Evolutionary conservation across 2,113 vertebrate species (phyloP), one percentile per base, ranked within the genome.

Genomic region (Uropsilus gracilis): DNA sequence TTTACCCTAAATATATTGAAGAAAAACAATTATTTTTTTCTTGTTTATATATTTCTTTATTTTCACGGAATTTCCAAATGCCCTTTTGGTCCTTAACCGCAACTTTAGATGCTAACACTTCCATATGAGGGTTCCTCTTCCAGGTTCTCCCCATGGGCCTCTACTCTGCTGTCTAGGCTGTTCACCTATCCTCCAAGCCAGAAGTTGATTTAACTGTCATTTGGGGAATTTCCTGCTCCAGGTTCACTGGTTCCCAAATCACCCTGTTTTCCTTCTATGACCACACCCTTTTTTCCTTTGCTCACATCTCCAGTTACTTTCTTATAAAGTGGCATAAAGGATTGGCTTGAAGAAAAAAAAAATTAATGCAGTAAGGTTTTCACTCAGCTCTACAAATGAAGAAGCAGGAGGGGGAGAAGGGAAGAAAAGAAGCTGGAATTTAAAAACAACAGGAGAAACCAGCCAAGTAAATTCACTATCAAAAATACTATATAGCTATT

Each of bases 1-100:
- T 71, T 68, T 76, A 91, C 37, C n/a, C 80, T 95, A 94, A 89
- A 91, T 78, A 83, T 24, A 37, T 93, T 89, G 57, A 61, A 81
- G 34, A 34, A 83, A 83, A 69, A 61, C n/a, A n/a, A n/a, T n/a
- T n/a, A n/a, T n/a, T n/a, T n/a, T n/a, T n/a, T n/a, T n/a, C n/a
- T n/a, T 86, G 5, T 48, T 84, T 76, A 13, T 8, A 28, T 37
- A 34, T 20, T 13, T 37, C 57, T 68, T 22, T 89, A 0, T 76
- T 55, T 88, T 59, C 37, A 32, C 14, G 30, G 24, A 44, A 53
- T 82, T 92, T 57, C 34, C 48, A 39, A 55, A 71, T 26, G 8
- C 2, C 26, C 57, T 76, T 16, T 55, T 86, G 20, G 0, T n/a
- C 24, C 75, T 75, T 46, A 14, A 18, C n/a, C 34, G n/a, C 26